These are phyloP conservation scores for Cyclina sinensis DNA, from an alignment of 1,140 invertebrate species.

Conservation along the genomic window DNA sequence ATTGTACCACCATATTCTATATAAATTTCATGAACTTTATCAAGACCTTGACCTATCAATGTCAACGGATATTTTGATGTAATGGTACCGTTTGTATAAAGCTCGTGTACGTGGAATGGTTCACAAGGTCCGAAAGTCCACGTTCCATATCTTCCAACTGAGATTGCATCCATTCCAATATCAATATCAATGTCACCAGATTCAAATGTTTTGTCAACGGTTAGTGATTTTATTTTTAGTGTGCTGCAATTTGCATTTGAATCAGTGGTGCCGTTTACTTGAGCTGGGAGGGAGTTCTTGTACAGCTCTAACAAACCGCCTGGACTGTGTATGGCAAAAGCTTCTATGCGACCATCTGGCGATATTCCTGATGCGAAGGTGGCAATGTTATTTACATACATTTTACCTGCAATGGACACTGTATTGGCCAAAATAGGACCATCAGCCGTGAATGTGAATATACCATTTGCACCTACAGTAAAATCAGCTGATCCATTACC, in stretches of 20 bases:
- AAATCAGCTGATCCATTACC: slow-evolving; percentile 63
- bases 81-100: slow-evolving; percentile 71
- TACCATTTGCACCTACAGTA: slow-evolving; percentile 66
- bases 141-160: slow-evolving; percentile 54
- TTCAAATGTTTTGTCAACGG: slow-evolving; percentile 68
- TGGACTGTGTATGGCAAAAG: slow-evolving; percentile 67
- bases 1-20: slow-evolving; percentile 69
- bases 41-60: slow-evolving; percentile 60
- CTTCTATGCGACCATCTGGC: slow-evolving; percentile 61
- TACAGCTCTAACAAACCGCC: slow-evolving; percentile 69
- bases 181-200: slow-evolving; percentile 57
- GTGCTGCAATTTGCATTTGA: slow-evolving; percentile 60
- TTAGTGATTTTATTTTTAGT: slow-evolving; percentile 63
- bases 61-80: slow-evolving; percentile 69
- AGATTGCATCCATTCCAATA: slow-evolving; percentile 68
- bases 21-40: slow-evolving; percentile 65
- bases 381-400: slow-evolving; percentile 72
- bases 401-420: slow-evolving; percentile 71
- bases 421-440: slow-evolving; percentile 72
- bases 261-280: slow-evolving; percentile 15
- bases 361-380: slow-evolving; percentile 70
- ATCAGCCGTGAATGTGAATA: slow-evolving; percentile 67
- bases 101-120: slow-evolving; percentile 59
- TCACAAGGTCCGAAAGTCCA: slow-evolving; percentile 66
- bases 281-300: slow-evolving; percentile 41